Conservation (phyloP, 2,797 vertebrate genomes). For the Acanthurus leucopareius region DNA sequence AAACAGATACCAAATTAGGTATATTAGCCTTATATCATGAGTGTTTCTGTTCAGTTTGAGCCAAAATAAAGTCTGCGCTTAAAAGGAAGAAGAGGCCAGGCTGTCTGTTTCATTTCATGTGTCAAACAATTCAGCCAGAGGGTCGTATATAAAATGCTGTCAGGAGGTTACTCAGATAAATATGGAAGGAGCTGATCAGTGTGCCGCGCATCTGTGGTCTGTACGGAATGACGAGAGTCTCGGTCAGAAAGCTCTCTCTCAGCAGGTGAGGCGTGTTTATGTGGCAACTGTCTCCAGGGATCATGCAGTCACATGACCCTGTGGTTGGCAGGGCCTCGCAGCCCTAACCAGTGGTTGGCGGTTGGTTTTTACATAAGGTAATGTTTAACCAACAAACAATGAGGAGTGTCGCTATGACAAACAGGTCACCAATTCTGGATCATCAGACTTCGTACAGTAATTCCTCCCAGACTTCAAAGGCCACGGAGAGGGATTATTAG, state of each 20-base stretch:
- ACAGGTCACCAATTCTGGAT: conserved; percentile 63
- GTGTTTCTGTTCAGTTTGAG: too few species aligned
- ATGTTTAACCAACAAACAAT: conserved; percentile 85
- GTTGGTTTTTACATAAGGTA: conserved; percentile 74
- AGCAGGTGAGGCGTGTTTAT: conserved; percentile 78
- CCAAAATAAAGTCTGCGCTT: too few species aligned
- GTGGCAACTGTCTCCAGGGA: conserved; percentile 75
- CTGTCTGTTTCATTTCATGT: conserved; percentile 47
- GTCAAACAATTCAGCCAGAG: conserved; percentile 55
- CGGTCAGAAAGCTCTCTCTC: conserved; percentile 60
- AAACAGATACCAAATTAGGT: conserved; percentile 27
- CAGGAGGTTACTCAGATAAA: conserved; percentile 65
- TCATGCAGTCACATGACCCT: conserved; percentile 75
- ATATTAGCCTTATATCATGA: not conserved
- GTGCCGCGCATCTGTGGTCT: conserved; percentile 53
- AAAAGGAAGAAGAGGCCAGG: not conserved
- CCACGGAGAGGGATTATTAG: conserved; percentile 36
- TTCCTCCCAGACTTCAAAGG: conserved; percentile 49
- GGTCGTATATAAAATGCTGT: conserved; percentile 28
- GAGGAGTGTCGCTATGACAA: conserved; percentile 82
- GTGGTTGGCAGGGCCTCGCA: conserved; percentile 61
- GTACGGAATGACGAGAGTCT: conserved; percentile 53
- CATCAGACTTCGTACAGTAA: conserved; percentile 55
- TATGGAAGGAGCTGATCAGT: conserved; percentile 58
- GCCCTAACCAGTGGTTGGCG: conserved; percentile 55